phyloP scores from a whole-genome alignment of 2,888 invertebrate species.

The Chorisops tibialis region DNA sequence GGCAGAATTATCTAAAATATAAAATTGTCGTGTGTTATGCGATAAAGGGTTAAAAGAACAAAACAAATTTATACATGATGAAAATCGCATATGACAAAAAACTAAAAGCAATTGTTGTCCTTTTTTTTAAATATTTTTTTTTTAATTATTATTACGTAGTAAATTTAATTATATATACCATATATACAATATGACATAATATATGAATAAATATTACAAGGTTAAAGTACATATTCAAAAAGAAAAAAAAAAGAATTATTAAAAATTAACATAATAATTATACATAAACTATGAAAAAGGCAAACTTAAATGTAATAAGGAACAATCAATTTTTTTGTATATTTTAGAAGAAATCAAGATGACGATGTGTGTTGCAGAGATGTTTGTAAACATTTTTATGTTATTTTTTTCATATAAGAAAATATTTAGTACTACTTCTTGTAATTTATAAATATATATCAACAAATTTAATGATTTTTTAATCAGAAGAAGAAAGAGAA shows the following conservation, averaged over 20 bases:
- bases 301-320: conserved; percentile 17
- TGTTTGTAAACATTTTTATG: conserved; percentile 13
- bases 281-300: conserved; percentile 12
- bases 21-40: no score
- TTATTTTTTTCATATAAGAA: conserved; percentile 2
- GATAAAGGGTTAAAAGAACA: no score
- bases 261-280: not conserved
- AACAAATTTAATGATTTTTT: conserved; percentile 22
- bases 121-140: conserved; percentile 6
- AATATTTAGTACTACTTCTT: conserved; percentile 11
- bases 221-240: not conserved
- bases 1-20: no score
- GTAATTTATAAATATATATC: conserved; percentile 11
- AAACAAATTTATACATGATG: not conserved
- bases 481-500: conserved; percentile 3
- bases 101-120: conserved; percentile 15
- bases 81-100: conserved; percentile 7
- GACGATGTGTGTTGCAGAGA: conserved; percentile 13
- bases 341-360: conserved; percentile 26
- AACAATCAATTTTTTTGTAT: conserved; percentile 30
- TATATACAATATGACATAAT: not conserved
- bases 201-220: no score
- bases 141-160: not conserved
- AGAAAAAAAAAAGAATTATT: not conserved
- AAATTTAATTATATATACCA: not conserved